These are phyloP conservation scores for Acanthosepion pharaonis DNA, from an alignment of 2,888 invertebrate genomes.

Conservation along the genomic window DNA sequence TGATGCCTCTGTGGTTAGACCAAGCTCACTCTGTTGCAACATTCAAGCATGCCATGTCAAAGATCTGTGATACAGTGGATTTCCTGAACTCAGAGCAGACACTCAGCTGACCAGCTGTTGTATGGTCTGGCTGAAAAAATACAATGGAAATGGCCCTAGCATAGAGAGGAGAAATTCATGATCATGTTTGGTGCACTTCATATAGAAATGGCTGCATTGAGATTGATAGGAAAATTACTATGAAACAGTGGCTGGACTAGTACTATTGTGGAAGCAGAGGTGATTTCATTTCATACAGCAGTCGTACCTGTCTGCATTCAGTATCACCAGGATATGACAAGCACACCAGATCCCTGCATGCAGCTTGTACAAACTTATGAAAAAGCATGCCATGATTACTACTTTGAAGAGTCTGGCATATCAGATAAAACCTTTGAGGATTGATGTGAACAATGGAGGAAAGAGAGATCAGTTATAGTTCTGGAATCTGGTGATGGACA, in stretches of 20 bases:
- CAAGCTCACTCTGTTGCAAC: conserved; percentile 50
- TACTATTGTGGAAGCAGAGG: conserved; percentile 55
- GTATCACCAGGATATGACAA: no score
- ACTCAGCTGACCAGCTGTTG: conserved; percentile 62
- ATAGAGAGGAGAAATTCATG: conserved; percentile 60
- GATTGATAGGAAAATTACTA: conserved; percentile 58
- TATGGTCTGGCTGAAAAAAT: conserved; percentile 54
- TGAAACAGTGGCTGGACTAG: conserved; percentile 62
- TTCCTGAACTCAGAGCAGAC: conserved; percentile 49
- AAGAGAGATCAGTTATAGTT: no score
- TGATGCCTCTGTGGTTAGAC: conserved; percentile 59
- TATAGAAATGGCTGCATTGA: conserved; percentile 51
- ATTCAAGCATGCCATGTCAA: no score
- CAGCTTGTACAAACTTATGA: no score
- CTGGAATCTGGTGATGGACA: no score
- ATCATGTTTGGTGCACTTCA: conserved; percentile 11
- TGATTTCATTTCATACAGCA: conserved; percentile 40
- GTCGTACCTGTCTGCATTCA: no score
- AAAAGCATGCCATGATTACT: no score
- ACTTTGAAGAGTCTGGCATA: no score
- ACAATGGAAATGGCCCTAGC: conserved; percentile 39
- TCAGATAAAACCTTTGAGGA: no score
- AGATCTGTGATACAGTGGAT: no score
- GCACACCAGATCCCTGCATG: no score
- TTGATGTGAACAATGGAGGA: no score